phyloP scores from a whole-genome alignment of 2,113 vertebrate species.

The Mesocricetus auratus region DNA sequence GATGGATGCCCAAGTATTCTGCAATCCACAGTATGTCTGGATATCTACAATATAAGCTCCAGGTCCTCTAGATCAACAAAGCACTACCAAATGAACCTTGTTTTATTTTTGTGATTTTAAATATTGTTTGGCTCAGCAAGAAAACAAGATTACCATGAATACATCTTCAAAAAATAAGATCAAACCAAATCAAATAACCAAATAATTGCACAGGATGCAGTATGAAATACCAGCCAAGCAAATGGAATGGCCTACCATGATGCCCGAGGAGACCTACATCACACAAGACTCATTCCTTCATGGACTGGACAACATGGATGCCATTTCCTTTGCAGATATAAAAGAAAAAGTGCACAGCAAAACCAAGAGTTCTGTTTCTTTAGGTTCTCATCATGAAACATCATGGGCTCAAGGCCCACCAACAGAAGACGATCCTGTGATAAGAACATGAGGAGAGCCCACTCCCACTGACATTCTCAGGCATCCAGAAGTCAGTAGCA shows the following conservation, averaged over 20 bases:
- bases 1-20: neutral
- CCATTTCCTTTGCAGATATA: neutral
- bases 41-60: neutral
- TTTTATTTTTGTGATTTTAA: neutral
- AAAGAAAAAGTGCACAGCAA: neutral
- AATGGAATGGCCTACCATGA: neutral
- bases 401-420: too few species aligned
- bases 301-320: neutral
- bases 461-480: fast-evolving
- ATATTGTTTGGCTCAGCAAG: neutral
- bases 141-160: neutral
- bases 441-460: neutral
- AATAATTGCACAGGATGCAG: neutral
- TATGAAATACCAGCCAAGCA: neutral
- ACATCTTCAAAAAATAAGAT: slow-evolving; percentile 21
- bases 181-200: neutral
- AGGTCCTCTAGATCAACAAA: neutral
- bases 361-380: neutral
- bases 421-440: neutral
- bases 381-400: neutral
- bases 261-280: neutral
- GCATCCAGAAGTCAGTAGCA: neutral
- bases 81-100: neutral
- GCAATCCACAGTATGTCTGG: neutral
- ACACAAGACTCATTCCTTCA: neutral